Evolutionary conservation across 2,113 vertebrate species (phyloP), one percentile per base, ranked within the genome.

Genomic region (Stigmatopora argus): DNA sequence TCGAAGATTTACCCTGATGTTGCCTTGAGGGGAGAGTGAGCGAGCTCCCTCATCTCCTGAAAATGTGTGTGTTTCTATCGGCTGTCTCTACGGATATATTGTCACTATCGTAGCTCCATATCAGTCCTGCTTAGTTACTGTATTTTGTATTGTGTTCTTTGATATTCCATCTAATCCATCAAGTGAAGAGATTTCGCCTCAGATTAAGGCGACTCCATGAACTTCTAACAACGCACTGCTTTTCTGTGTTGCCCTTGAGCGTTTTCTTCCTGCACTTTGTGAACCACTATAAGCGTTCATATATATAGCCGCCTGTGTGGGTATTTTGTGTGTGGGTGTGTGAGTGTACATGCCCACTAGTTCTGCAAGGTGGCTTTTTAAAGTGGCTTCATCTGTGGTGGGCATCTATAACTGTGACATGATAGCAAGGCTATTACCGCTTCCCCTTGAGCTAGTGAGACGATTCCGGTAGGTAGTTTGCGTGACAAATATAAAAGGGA

Each of bases 141-240:
- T 61, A 45, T 85, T 80, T 81, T 83, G 72, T 78, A 82, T 89
- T 89, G 80, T 86, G 71, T 83, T 82, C 85, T 89, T 91, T 90
- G 84, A 91, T 87, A 88, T 89, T 87, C 83, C 69, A 75, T 75
- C 83, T 90, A 91, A 90, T 92, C 86, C 82, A 66, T 89, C 83
- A 87, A 89, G 83, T 87, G 77, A 84, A 90, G 79, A 81, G 85
- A 90, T 89, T 90, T 84, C 78, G 81, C 41, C 69, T 12, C 48
- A 87, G 88, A 92, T 90, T 87, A 87, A 70, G 44, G 59, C 74
- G 62, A 86, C 86, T 85, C 84, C 78, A 72, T 85, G 75, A 87
- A 88, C 83, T 75, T 83, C 70, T 77, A 71, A 72, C 81, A 68
- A 80, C 71, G 68, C 67, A 70, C 74, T 75, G 74, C 73, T 73